A percentile compares a stretch with the other conserved stretches of the same genome.
Evolutionary conservation across 2,888 invertebrate species (phyloP).

Genomic region (Carterocephalus palaemon): DNA sequence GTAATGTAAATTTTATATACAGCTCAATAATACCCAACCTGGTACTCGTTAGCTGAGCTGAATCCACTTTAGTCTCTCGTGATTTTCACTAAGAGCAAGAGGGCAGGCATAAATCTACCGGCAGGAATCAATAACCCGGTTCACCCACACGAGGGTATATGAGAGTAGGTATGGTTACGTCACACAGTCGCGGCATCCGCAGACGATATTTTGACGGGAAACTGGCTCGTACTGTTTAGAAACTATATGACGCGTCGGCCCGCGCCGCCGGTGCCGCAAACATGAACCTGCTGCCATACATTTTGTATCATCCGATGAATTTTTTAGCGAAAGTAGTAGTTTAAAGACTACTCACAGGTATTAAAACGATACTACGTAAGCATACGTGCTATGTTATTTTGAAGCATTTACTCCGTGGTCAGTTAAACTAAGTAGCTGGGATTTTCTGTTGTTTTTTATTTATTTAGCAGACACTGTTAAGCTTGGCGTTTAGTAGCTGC

Average conservation of each 20-base stretch:
- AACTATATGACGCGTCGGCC: conserved; percentile 47
- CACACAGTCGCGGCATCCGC: conserved; percentile 53
- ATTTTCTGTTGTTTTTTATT: too few relatives aligned
- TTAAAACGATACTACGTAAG: too few relatives aligned
- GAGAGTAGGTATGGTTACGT: conserved; percentile 48
- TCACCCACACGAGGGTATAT: conserved; percentile 57
- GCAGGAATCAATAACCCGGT: conserved; percentile 74
- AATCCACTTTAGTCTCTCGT: conserved; percentile 61
- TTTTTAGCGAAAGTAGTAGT: too few relatives aligned
- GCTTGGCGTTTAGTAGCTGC: too few relatives aligned
- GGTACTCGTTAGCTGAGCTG: conserved; percentile 55
- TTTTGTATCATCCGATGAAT: not conserved
- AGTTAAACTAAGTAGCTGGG: too few relatives aligned
- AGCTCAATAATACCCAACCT: conserved; percentile 43
- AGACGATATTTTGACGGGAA: conserved; percentile 75
- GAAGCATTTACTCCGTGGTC: too few relatives aligned
- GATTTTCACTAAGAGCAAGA: conserved; percentile 68
- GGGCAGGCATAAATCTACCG: conserved; percentile 69
- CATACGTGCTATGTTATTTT: too few relatives aligned
- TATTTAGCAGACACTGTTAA: too few relatives aligned
- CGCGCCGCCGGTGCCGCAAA: conserved; percentile 29
- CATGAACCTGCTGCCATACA: conserved; percentile 6
- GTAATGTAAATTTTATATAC: too few relatives aligned
- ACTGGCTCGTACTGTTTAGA: conserved; percentile 57
- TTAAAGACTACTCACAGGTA: too few relatives aligned